These are phyloP conservation scores for Ciona savignyi DNA, from an alignment of 23 tunicate genomes.

Conservation along the genomic window DNA sequence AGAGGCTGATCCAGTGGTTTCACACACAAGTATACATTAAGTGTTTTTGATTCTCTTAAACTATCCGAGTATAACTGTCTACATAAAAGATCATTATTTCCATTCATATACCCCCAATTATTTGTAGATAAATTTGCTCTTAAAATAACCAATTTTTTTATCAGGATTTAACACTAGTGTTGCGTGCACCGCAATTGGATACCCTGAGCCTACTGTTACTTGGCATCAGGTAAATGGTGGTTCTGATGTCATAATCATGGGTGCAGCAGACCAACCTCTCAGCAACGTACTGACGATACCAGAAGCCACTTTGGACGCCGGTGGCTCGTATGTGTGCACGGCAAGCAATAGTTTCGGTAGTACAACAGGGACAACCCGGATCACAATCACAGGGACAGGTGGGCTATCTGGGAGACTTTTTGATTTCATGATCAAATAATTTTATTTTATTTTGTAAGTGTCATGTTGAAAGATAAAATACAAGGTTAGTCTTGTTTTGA, in stretches of 20 bases:
- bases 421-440: no score
- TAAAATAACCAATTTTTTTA: background rate
- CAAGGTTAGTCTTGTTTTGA: no score
- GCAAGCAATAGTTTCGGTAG: slow-evolving; percentile 74
- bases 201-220: slow-evolving; percentile 58
- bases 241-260: background rate
- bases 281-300: slow-evolving; percentile 17
- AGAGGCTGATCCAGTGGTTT: no score
- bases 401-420: no score
- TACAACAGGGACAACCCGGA: slow-evolving; percentile 33
- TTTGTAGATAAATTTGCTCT: background rate
- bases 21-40: no score
- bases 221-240: slow-evolving; percentile 36
- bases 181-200: slow-evolving; percentile 79
- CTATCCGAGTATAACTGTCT: no score
- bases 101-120: no score
- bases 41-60: no score
- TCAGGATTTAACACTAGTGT: slow-evolving; percentile 27
- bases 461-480: no score
- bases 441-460: no score
- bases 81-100: no score
- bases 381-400: slow-evolving; percentile 84
- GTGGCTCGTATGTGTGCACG: slow-evolving; percentile 67
- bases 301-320: slow-evolving; percentile 40
- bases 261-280: background rate